Base-by-base conservation (phyloP, 2,888 invertebrate species). In the Dendrolimus houi region DNA sequence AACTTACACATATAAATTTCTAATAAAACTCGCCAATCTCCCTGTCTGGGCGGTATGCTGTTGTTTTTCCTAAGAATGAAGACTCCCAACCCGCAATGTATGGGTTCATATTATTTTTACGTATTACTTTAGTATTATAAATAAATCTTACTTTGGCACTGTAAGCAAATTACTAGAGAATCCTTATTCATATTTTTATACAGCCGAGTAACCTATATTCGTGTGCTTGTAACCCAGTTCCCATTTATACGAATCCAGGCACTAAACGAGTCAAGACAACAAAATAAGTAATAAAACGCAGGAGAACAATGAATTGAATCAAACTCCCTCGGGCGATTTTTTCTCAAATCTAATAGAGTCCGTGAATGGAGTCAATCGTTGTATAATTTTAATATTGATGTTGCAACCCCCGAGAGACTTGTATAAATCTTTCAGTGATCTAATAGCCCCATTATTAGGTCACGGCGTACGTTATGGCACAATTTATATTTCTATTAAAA, bases 341-440 rank as follows among this genome's bases (percentile, higher is more conserved):
- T 81, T 76, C 68, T 81, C 75, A 74, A 77, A 77, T 75, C 76
- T 79, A 84, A 84, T 82, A 81, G 77, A 77, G 71, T 68, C 69
- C 70, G 75, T 72, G 69, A 64, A 66, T 64, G 70, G 69, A 65
- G 67, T 71, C 71, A 78, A 68, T 77, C 74, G 74, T 69, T 74
- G 75, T 70, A 77, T 79, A 68, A 85, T 85, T 87, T 87, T 87
- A 87, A 88, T 88, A 88, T 87, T 87, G 82, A 75, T 70, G 72
- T 73, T 79, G 71, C 71, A 74, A 68, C 70, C 78, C 77, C 71
- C 69, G 54, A 52, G 75, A 71, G 75, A 58, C 66, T 67, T 71
- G 68, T 74, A 78, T 77, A 75, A 79, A 81, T 77, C 69, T 67
- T 69, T 66, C 69, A 68, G 66, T 70, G 66, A 71, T 68, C 64